A percentile compares a stretch with the other conserved stretches of the same genome.
Evolutionary conservation across 2,888 invertebrate genomes (phyloP).

Genomic region (Archips xylosteana): DNA sequence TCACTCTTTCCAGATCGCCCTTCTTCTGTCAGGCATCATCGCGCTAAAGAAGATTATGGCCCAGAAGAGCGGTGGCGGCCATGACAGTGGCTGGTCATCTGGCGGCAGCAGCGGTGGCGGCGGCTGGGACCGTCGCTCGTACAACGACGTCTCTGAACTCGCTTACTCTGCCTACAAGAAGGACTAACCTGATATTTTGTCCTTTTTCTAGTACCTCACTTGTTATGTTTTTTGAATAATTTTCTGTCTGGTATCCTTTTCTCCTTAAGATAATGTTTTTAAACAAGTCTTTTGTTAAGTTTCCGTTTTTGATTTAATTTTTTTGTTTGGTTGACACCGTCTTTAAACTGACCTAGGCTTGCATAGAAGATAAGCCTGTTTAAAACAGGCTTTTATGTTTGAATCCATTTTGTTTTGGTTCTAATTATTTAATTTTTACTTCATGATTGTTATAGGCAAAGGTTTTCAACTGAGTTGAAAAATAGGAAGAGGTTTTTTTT

Average conservation of each 20-base stretch:
- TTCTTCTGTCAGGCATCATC: conserved; percentile 92
- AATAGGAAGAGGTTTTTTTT: no score
- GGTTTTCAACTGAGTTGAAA: neutral
- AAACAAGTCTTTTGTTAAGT: neutral
- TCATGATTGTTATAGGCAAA: neutral
- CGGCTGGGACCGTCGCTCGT: conserved; percentile 90
- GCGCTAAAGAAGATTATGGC: conserved; percentile 92
- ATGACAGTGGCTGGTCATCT: conserved; percentile 84
- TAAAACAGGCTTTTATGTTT: neutral
- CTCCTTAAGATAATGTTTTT: neutral
- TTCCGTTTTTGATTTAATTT: neutral
- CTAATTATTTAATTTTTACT: neutral
- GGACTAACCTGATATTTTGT: conserved; percentile 49
- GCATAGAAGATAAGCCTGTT: no score
- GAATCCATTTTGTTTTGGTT: neutral
- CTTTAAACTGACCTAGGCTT: neutral
- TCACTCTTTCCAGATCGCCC: conserved; percentile 88
- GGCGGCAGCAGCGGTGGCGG: conserved; percentile 80
- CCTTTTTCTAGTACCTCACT: conserved; percentile 1
- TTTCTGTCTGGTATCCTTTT: neutral
- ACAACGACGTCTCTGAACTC: conserved; percentile 83
- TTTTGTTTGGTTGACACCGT: neutral
- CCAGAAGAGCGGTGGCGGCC: conserved; percentile 86
- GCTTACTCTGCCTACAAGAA: conserved; percentile 89
- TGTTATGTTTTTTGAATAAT: conserved; percentile 1